These are phyloP conservation scores for Melanostigma gelatinosum DNA, from an alignment of 2,113 vertebrate genomes.

Conservation along the genomic window DNA sequence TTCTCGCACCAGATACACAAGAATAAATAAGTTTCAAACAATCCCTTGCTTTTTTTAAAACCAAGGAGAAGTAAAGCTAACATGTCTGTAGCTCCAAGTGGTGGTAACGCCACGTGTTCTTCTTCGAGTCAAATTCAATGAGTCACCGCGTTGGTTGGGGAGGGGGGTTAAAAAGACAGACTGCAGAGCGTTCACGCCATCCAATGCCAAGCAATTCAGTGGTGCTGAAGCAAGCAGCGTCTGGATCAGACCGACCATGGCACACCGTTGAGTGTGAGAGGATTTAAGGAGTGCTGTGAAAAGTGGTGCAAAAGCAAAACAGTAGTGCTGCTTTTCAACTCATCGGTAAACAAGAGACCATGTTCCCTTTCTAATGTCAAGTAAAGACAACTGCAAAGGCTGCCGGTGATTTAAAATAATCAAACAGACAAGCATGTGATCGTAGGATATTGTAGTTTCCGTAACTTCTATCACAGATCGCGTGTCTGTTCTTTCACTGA, in stretches of 20 bases:
- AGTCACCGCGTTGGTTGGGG: slow-evolving; percentile 58
- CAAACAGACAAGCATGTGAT: not conserved
- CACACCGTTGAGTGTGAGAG: slow-evolving; percentile 3
- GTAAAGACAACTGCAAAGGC: not conserved
- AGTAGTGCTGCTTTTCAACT: not conserved
- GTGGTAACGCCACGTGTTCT: slow-evolving; percentile 44
- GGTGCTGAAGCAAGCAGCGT: slow-evolving; percentile 64
- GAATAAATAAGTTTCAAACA: not conserved
- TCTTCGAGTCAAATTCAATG: slow-evolving; percentile 61
- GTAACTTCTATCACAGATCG: slow-evolving; percentile 6
- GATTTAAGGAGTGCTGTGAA: slow-evolving; percentile 23
- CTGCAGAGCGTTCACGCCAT: slow-evolving; percentile 46
- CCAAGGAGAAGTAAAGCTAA: slow-evolving; percentile 22
- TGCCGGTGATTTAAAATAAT: not conserved
- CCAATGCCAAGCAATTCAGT: slow-evolving; percentile 29
- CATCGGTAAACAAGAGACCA: slow-evolving; percentile 12
- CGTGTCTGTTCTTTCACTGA: slow-evolving; percentile 10
- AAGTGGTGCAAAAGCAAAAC: slow-evolving; percentile 1
- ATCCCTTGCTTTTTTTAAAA: not conserved
- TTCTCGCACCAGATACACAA: not conserved
- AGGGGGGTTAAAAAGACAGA: slow-evolving; percentile 22
- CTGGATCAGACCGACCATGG: slow-evolving; percentile 41
- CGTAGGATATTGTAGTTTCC: not conserved
- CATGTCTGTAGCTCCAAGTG: slow-evolving; percentile 33
- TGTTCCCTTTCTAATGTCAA: not conserved